Evolutionary conservation across 2,888 invertebrate genomes (phyloP), one percentile per base, ranked within the genome.

Genomic region (Ophioninae sp.): DNA sequence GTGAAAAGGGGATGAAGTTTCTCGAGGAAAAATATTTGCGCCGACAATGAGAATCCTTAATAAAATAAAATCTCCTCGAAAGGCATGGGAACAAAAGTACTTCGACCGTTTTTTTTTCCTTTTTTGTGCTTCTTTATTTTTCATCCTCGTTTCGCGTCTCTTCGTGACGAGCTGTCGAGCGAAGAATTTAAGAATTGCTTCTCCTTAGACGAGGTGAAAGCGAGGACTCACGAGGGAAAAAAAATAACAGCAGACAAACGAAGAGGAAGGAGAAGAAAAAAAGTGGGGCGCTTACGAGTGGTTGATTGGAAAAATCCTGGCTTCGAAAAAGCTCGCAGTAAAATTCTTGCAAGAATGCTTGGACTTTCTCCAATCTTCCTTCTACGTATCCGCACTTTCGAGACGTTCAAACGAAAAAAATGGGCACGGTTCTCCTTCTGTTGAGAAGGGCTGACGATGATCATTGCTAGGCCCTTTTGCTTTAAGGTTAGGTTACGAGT

Each of bases 21-120:
- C 78, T 20, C n/a, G 71, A 75, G 74, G 63, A 59, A 81, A 79
- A 84, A 79, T 82, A 79, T 84, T 84, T 84, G 84, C 17, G 51
- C 68, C 84, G 82, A 82, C 84, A 84, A 84, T 82, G 79, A 84
- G 79, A 79, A 79, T 79, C 79, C 72, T 79, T 79, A 79, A 82
- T 84, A 79, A 82, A 82, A 82, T 82, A 79, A 84, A 84, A 69
- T 73, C 69, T 79, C 59, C 23, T 59, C 23, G 56, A 41, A 30
- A 69, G 8, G 71, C 37, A 44, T 81, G 77, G 39, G 51, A 51
- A 51, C 73, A 72, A 64, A 72, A 84, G 75, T 64, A 78, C 58
- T 76, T 68, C 59, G 23, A 56, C 63, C 74, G 37, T 20, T 41
- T 9, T 10, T 56, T 23, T n/a, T 56, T 71, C 22, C 22, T 41